A percentile compares a stretch with the other conserved stretches of the same genome.
phyloP scores from a whole-genome alignment of 2,113 vertebrate genomes.

The Nothoprocta pentlandii region DNA sequence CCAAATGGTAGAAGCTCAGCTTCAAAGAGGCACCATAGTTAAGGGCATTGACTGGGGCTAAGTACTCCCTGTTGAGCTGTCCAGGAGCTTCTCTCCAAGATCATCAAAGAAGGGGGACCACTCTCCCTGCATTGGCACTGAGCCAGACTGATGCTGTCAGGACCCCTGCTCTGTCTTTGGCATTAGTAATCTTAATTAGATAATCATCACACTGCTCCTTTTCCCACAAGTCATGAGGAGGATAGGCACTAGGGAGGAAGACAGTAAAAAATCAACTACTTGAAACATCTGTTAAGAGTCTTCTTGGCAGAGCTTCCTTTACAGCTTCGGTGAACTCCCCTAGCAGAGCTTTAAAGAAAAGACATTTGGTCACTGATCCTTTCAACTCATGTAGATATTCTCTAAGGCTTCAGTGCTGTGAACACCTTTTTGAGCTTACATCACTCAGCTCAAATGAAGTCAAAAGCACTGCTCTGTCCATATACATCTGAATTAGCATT shows the following conservation, averaged over 20 bases:
- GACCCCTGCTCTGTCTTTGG: background rate
- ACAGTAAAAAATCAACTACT: background rate
- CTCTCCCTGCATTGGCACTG: no score
- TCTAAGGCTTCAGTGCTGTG: background rate
- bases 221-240: background rate
- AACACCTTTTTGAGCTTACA: background rate
- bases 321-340: background rate
- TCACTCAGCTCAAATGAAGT: background rate
- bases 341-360: background rate
- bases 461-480: background rate
- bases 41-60: background rate
- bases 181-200: background rate
- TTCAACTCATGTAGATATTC: fast-evolving
- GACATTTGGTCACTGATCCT: background rate
- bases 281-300: background rate
- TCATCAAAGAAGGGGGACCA: background rate
- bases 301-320: background rate
- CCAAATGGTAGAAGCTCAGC: no score
- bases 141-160: no score
- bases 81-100: background rate
- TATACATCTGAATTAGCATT: background rate
- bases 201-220: fast-evolving
- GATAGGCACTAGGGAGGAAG: background rate
- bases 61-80: background rate
- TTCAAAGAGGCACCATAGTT: background rate